Evolutionary conservation across 2,113 vertebrate species (phyloP).

Genomic region (Agelaius phoeniceus): DNA sequence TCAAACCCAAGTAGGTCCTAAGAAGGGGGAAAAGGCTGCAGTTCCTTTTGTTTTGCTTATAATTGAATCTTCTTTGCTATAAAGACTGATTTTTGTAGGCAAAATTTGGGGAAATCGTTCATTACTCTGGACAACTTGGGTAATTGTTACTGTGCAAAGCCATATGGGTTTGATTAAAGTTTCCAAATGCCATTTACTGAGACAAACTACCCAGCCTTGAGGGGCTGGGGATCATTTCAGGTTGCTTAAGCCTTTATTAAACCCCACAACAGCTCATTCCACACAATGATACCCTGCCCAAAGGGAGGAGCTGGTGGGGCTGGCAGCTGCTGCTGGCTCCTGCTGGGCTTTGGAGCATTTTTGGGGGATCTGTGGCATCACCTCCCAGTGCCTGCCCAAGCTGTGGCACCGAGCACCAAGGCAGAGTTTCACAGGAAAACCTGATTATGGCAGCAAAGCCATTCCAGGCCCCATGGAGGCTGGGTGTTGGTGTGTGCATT

Average conservation of each 20-base stretch:
- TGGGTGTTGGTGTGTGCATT: background rate
- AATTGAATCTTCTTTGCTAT: background rate
- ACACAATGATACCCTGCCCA: background rate
- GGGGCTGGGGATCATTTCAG: background rate
- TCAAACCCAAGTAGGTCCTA: background rate
- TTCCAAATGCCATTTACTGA: conserved; percentile 2
- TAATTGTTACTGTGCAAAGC: conserved; percentile 17
- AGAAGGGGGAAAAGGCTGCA: background rate
- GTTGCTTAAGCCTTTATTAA: background rate
- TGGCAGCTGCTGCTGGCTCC: background rate
- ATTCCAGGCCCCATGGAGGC: background rate
- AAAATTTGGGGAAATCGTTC: background rate
- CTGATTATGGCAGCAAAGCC: background rate
- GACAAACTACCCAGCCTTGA: background rate
- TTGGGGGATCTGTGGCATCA: background rate
- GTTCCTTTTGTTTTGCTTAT: background rate
- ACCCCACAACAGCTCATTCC: background rate
- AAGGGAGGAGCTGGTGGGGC: background rate
- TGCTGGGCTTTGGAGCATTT: background rate
- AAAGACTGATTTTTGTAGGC: background rate
- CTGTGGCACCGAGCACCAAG: background rate
- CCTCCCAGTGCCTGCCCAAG: background rate
- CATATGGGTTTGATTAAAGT: conserved; percentile 25
- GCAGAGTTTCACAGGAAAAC: background rate
- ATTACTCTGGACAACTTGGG: background rate